A percentile compares a stretch with the other conserved stretches of the same genome.
phyloP scores from a whole-genome alignment of 2,888 invertebrate species.

The Zelleria hepariella region DNA sequence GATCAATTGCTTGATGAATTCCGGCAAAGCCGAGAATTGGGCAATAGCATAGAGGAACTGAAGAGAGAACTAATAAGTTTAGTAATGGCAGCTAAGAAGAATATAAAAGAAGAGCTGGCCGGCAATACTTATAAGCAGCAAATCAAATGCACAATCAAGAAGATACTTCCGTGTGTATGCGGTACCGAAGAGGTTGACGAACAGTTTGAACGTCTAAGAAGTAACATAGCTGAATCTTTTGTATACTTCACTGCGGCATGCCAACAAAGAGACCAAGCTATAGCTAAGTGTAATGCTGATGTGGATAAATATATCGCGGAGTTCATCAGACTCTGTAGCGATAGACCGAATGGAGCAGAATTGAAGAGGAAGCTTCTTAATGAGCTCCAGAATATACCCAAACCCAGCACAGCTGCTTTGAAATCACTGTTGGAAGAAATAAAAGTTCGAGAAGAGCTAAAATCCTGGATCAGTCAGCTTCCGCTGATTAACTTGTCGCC shows the following conservation, averaged over 20 bases:
- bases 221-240: conserved; percentile 41
- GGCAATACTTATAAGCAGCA: conserved; percentile 33
- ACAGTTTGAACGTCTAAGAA: conserved; percentile 35
- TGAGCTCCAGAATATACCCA: conserved; percentile 16
- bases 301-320: not conserved
- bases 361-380: not conserved
- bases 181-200: conserved; percentile 26
- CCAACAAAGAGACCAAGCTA: not conserved
- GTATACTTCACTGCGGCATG: conserved; percentile 25
- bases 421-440: conserved; percentile 30
- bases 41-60: conserved; percentile 16
- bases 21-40: conserved; percentile 15
- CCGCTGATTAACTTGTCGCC: conserved; percentile 21
- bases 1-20: conserved; percentile 23
- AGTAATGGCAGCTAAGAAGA: conserved; percentile 23
- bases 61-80: conserved; percentile 26
- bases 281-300: not conserved
- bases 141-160: conserved; percentile 31
- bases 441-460: conserved; percentile 32
- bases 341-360: not conserved
- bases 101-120: conserved; percentile 23
- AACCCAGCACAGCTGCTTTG: conserved; percentile 30
- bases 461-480: conserved; percentile 30
- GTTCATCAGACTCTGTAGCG: not conserved
- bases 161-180: conserved; percentile 24